Conservation (phyloP, 2,797 vertebrate genomes). For the Pitangus sulphuratus region DNA sequence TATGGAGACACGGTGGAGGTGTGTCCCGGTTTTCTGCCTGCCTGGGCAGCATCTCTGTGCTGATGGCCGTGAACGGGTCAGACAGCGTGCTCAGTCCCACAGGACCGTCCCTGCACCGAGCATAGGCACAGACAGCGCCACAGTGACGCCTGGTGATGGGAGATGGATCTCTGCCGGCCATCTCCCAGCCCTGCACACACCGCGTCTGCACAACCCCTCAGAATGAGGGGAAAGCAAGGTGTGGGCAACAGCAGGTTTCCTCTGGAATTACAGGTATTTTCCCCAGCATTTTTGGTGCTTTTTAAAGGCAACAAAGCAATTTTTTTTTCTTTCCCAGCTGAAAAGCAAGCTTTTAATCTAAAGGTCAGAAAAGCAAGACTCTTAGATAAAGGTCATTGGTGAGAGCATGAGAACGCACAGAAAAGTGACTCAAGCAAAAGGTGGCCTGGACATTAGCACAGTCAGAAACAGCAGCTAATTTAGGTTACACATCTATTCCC, state of each 20-base stretch:
- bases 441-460: neutral
- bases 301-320: neutral
- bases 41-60: neutral
- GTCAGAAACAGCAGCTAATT: neutral
- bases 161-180: neutral
- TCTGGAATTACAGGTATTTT: neutral
- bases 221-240: neutral
- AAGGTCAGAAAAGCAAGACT: neutral
- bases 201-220: rapidly evolving
- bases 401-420: neutral
- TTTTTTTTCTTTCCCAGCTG: neutral
- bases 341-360: neutral
- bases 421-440: neutral
- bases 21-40: neutral
- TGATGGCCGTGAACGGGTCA: neutral
- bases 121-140: neutral
- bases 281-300: neutral
- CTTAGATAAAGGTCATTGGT: neutral
- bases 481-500: neutral
- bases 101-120: neutral
- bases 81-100: neutral
- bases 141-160: neutral
- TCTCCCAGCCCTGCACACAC: rapidly evolving
- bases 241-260: rapidly evolving
- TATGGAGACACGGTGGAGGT: neutral